Percentiles rank a stretch among this genome's conserved stretches.
phyloP scores from a whole-genome alignment of 1,140 invertebrate species.

The Periplaneta americana region DNA sequence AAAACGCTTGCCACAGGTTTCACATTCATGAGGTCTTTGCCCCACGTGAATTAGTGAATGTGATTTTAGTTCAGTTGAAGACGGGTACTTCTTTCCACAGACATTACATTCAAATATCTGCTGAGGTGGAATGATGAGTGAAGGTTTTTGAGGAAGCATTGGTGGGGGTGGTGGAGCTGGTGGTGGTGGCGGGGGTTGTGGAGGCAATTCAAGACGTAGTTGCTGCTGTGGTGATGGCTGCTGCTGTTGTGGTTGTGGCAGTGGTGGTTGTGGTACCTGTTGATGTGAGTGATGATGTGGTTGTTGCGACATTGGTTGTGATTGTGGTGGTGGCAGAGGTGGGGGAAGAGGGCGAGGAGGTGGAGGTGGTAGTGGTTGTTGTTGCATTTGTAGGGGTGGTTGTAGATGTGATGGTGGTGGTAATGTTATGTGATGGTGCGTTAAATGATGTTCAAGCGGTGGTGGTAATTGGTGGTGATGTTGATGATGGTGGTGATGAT shows the following conservation, averaged over 20 bases:
- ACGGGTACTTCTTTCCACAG: not conserved
- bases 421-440: not conserved
- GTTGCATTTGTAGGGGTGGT: not conserved
- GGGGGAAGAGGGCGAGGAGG: not conserved
- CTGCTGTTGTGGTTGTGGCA: not conserved
- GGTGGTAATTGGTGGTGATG: not conserved
- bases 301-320: not conserved
- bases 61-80: not conserved
- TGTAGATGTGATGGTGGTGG: not conserved
- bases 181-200: not conserved
- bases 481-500: not conserved
- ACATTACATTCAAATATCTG: not conserved
- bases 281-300: not conserved
- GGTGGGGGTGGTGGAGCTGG: not conserved
- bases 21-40: conserved; percentile 43
- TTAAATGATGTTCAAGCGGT: not conserved
- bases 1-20: conserved; percentile 42
- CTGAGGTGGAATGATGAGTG: not conserved
- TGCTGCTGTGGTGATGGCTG: not conserved
- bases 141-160: not conserved
- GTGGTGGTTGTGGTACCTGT: not conserved
- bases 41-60: conserved; percentile 56
- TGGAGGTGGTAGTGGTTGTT: not conserved
- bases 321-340: not conserved
- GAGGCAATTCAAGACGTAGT: not conserved